Percentiles rank a stretch among this genome's conserved stretches.
phyloP scores from a whole-genome alignment of 2,797 vertebrate genomes.

The Scarus forsteni region DNA sequence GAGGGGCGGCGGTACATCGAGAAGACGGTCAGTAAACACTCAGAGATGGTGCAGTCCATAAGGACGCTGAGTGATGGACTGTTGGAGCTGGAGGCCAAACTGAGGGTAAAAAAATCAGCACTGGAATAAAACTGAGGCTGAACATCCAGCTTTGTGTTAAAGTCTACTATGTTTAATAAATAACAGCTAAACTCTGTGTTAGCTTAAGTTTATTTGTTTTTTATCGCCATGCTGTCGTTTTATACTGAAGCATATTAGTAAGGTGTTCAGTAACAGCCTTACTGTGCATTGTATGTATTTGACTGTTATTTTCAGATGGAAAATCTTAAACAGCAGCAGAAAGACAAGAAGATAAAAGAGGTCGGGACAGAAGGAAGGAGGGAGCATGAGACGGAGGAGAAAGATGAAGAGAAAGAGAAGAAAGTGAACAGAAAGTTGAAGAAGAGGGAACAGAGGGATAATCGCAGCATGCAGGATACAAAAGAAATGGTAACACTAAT shows the following conservation, averaged over 20 bases:
- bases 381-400: conserved; percentile 8
- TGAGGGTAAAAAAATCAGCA: conserved; percentile 80
- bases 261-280: too few species aligned
- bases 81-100: conserved; percentile 85
- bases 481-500: conserved; percentile 66
- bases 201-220: too few species aligned
- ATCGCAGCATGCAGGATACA: conserved; percentile 57
- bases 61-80: conserved; percentile 87
- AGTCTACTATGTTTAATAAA: background rate
- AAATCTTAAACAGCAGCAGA: conserved; percentile 31
- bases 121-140: background rate
- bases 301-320: conserved; percentile 46
- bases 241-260: too few species aligned
- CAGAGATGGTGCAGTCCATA: conserved; percentile 88
- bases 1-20: conserved; percentile 89
- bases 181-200: too few species aligned
- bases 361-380: background rate
- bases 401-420: conserved; percentile 11
- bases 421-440: conserved; percentile 29
- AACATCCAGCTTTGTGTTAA: too few species aligned
- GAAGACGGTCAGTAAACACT: conserved; percentile 88
- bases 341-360: conserved; percentile 1
- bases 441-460: conserved; percentile 47
- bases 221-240: too few species aligned
- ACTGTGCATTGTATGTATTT: background rate